Evolutionary conservation across 1,140 invertebrate genomes (phyloP).

Genomic region (Panagrolaimus sp.): DNA sequence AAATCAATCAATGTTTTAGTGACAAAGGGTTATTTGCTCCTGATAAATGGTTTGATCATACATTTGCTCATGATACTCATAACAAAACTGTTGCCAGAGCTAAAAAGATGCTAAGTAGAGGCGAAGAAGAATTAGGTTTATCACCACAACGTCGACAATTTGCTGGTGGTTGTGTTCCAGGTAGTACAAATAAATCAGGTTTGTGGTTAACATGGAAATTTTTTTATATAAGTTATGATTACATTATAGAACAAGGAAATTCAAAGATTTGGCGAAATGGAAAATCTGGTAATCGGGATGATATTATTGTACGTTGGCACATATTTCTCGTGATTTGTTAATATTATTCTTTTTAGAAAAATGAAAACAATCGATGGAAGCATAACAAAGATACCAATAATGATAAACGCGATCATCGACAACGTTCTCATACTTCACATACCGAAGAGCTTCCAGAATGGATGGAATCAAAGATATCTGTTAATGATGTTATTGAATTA

Average conservation of each 20-base stretch:
- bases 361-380: neutral
- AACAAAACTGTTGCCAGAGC: neutral
- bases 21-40: slow-evolving; percentile 8
- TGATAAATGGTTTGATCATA: slow-evolving; percentile 3
- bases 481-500: slow-evolving; percentile 11
- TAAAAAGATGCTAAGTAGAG: neutral
- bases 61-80: neutral
- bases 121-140: neutral
- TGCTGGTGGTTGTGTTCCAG: slow-evolving; percentile 2
- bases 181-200: neutral
- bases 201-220: neutral
- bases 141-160: slow-evolving; percentile 14
- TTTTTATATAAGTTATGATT: too few relatives aligned
- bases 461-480: slow-evolving; percentile 14
- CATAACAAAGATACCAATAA: neutral
- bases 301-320: neutral
- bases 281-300: neutral
- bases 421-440: neutral
- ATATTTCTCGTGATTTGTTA: neutral
- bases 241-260: too few relatives aligned
- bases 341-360: neutral
- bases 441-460: slow-evolving; percentile 13
- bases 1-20: neutral
- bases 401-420: neutral
- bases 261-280: neutral